These are phyloP conservation scores for Lasioglossum morio DNA, from an alignment of 2,888 invertebrate genomes.

Conservation along the genomic window DNA sequence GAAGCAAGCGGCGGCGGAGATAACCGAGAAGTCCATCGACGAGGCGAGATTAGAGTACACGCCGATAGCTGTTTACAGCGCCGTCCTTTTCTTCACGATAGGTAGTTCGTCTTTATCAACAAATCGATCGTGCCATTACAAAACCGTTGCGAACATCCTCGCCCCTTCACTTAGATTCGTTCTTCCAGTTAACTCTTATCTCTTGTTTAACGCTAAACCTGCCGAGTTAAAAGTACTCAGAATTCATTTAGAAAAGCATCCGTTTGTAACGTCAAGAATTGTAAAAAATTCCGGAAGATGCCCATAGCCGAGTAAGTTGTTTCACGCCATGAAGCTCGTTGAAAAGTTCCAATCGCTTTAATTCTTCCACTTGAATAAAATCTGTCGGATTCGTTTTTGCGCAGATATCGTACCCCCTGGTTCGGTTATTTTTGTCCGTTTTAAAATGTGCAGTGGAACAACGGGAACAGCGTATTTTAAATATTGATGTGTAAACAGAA, in stretches of 20 bases:
- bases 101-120: constrained; percentile 85
- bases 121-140: not conserved
- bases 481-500: not conserved
- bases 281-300: not conserved
- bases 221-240: not conserved
- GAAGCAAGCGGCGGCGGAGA: constrained; percentile 95
- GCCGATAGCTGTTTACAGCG: constrained; percentile 95
- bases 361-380: not conserved
- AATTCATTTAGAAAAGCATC: not conserved
- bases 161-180: not conserved
- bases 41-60: constrained; percentile 93
- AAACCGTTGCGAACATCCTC: not conserved
- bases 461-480: not conserved
- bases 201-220: not conserved
- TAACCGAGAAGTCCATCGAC: constrained; percentile 96
- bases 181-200: not conserved
- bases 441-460: not conserved
- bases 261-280: not conserved
- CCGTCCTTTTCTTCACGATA: constrained; percentile 96
- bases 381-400: not conserved
- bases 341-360: not conserved
- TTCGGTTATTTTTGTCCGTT: not conserved
- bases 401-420: not conserved
- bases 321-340: not conserved
- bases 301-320: not conserved